phyloP scores from a whole-genome alignment of 2,888 invertebrate genomes.

The Acanthosepion pharaonis region DNA sequence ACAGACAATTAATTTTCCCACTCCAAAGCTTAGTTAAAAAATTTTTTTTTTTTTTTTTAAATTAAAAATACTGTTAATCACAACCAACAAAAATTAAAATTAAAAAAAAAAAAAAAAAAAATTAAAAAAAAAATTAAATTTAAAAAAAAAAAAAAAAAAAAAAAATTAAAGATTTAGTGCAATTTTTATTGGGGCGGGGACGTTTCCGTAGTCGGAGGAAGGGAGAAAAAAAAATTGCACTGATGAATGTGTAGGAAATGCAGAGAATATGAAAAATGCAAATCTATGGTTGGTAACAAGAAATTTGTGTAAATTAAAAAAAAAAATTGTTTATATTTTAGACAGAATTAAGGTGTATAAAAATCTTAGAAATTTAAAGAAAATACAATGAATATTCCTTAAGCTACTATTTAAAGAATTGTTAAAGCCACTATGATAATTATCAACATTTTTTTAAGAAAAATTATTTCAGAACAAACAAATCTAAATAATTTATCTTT shows the following conservation, averaged over 20 bases:
- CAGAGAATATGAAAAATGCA: no score
- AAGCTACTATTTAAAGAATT: no score
- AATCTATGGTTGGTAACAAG: no score
- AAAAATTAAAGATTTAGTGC: background rate
- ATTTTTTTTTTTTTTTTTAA: background rate
- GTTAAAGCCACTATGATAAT: no score
- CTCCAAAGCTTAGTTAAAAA: background rate
- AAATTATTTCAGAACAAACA: background rate
- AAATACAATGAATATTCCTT: no score
- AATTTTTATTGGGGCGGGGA: background rate
- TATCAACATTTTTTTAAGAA: background rate
- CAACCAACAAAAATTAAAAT: slow-evolving; percentile 1
- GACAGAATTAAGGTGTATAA: no score
- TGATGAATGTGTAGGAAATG: no score
- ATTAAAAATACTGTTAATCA: background rate
- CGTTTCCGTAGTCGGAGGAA: no score
- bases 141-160: background rate
- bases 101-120: background rate
- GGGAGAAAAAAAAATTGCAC: background rate
- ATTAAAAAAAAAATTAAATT: background rate
- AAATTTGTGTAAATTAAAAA: no score
- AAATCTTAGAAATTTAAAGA: no score
- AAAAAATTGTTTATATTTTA: no score
- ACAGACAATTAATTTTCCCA: background rate
- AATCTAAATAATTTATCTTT: background rate